Evolutionary conservation across 2,797 vertebrate species (phyloP).

Genomic region (Danio jaintianensis): DNA sequence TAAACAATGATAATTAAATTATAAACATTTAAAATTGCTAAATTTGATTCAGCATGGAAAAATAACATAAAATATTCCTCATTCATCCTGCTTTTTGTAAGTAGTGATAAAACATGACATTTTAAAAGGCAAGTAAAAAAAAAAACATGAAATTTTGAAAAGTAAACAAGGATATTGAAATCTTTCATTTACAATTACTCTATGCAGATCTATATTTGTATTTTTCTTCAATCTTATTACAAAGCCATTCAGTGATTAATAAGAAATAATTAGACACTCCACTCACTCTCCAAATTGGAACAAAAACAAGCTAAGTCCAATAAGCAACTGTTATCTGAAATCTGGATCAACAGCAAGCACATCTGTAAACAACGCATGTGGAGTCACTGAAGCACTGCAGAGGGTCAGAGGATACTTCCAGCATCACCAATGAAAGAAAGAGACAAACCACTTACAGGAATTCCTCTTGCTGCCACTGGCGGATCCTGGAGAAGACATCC

Average conservation of each 20-base stretch:
- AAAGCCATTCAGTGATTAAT: background rate
- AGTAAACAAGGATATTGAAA: no score
- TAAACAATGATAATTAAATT: no score
- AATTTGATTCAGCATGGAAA: no score
- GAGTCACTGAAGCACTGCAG: slow-evolving; percentile 15
- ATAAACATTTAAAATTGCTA: no score
- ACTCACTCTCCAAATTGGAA: background rate
- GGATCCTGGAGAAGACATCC: slow-evolving; percentile 86
- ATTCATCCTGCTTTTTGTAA: no score
- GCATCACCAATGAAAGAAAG: slow-evolving; percentile 5
- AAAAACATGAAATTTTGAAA: no score
- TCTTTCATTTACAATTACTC: no score
- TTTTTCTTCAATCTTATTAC: background rate
- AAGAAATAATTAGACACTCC: background rate
- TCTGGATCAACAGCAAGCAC: slow-evolving; percentile 22
- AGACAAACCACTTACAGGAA: slow-evolving; percentile 81
- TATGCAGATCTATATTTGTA: background rate
- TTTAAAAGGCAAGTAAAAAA: no score
- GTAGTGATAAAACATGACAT: no score
- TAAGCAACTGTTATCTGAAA: slow-evolving; percentile 24
- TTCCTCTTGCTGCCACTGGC: slow-evolving; percentile 80
- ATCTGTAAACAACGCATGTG: slow-evolving; percentile 1
- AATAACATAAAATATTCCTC: no score
- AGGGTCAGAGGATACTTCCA: slow-evolving; percentile 5
- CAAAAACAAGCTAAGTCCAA: slow-evolving; percentile 19